Percentiles rank a stretch among this genome's conserved stretches.
Evolutionary conservation across 2,113 vertebrate species (phyloP).

Genomic region (Cebidichthys violaceus): DNA sequence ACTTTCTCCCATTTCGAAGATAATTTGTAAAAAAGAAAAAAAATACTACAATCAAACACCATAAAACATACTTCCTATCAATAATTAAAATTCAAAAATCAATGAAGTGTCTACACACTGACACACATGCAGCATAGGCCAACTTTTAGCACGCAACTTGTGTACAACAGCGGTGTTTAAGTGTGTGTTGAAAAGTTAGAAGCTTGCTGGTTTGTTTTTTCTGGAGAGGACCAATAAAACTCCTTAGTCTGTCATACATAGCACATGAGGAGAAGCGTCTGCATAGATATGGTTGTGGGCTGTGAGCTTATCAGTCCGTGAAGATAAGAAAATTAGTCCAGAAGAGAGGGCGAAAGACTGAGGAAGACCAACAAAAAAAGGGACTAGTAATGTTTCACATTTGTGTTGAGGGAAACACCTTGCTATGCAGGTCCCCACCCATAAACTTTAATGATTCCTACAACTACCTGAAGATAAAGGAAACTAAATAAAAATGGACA

Average conservation of each 20-base stretch:
- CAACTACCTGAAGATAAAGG: slow-evolving; percentile 24
- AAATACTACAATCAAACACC: not conserved
- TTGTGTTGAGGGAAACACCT: slow-evolving; percentile 30
- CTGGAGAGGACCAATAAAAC: slow-evolving; percentile 56
- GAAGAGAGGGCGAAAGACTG: not conserved
- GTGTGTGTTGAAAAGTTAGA: slow-evolving; percentile 25
- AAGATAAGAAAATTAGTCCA: slow-evolving; percentile 48
- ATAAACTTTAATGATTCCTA: slow-evolving; percentile 32
- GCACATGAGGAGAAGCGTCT: slow-evolving; percentile 19
- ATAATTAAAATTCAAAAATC: not conserved
- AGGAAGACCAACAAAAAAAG: slow-evolving; percentile 4
- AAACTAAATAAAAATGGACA: not conserved
- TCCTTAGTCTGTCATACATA: slow-evolving; percentile 1
- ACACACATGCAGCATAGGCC: not conserved
- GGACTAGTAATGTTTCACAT: slow-evolving; percentile 17
- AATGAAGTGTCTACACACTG: not conserved
- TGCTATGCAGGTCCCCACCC: slow-evolving; percentile 48
- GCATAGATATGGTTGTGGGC: slow-evolving; percentile 29
- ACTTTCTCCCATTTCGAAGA: not conserved
- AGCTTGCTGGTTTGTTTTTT: slow-evolving; percentile 68
- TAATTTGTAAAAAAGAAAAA: not conserved
- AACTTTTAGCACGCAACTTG: not conserved
- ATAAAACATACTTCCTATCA: not conserved
- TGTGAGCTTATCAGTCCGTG: slow-evolving; percentile 17
- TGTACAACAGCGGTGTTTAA: slow-evolving; percentile 22